Evolutionary conservation across 2,888 invertebrate species (phyloP).

Genomic region (Megastigmus dorsalis): DNA sequence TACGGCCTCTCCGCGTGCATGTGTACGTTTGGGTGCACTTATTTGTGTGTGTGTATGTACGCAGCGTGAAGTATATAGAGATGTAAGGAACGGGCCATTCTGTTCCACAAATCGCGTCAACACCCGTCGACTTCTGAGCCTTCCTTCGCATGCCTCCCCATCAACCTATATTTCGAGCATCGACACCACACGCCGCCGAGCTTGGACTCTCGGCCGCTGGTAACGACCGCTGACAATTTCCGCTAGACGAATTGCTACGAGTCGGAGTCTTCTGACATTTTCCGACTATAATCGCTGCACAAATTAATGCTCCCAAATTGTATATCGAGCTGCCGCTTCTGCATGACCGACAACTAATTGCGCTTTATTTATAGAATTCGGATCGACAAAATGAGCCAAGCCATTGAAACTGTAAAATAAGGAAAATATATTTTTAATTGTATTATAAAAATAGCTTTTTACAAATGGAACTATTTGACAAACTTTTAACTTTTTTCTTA

Average conservation of each 20-base stretch:
- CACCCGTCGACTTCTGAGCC: constrained; percentile 37
- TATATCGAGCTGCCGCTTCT: too few species aligned
- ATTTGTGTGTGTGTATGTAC: too few species aligned
- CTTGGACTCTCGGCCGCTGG: neutral
- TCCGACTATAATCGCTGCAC: too few species aligned
- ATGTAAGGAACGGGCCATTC: constrained; percentile 58
- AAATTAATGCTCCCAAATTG: too few species aligned
- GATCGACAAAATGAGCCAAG: too few species aligned
- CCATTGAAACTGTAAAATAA: neutral
- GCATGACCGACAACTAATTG: too few species aligned
- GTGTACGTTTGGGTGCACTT: too few species aligned
- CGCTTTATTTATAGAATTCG: too few species aligned
- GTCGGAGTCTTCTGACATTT: too few species aligned
- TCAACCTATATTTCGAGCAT: constrained; percentile 44
- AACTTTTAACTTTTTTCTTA: too few species aligned
- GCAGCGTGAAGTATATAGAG: constrained; percentile 10
- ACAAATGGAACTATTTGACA: too few species aligned
- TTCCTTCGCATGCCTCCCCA: constrained; percentile 39
- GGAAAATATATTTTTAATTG: neutral
- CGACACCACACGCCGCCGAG: neutral
- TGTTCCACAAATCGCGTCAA: constrained; percentile 12
- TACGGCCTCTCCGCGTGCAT: constrained; percentile 48
- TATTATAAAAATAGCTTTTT: too few species aligned
- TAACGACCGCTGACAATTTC: constrained; percentile 37
- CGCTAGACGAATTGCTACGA: constrained; percentile 36